Conservation (phyloP, 2,888 invertebrate species). For the Drosophila tripunctata region DNA sequence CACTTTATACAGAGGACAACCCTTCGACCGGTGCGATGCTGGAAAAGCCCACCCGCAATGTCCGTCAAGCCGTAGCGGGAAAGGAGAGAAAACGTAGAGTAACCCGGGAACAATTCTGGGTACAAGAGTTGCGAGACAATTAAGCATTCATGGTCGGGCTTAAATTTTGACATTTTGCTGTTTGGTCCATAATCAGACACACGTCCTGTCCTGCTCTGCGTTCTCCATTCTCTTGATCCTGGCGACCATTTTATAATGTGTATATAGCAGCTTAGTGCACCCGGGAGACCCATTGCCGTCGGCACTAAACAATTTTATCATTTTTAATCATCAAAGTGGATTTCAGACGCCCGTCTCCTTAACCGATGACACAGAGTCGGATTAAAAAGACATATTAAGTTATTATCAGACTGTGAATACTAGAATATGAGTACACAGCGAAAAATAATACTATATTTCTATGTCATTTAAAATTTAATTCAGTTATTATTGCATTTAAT, state of each 20-base stretch:
- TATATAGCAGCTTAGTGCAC: conserved; percentile 84
- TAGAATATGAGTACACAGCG: conserved; percentile 3
- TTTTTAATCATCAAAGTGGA: conserved; percentile 83
- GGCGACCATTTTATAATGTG: conserved; percentile 84
- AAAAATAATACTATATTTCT: background rate
- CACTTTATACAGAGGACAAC: conserved; percentile 46
- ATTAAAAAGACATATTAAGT: conserved; percentile 83
- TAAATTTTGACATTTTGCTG: conserved; percentile 77
- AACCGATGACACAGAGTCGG: conserved; percentile 66
- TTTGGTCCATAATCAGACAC: conserved; percentile 73
- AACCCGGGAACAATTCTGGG: background rate
- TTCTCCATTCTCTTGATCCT: conserved; percentile 65
- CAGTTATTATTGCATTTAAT: too few species aligned
- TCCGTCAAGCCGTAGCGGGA: background rate
- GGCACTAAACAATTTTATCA: conserved; percentile 83
- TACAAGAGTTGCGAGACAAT: conserved; percentile 60
- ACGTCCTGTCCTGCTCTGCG: conserved; percentile 50
- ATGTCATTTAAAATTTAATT: too few species aligned
- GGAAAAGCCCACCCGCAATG: conserved; percentile 29
- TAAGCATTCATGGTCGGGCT: conserved; percentile 80
- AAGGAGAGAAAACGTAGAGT: background rate
- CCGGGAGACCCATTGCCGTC: conserved; percentile 80
- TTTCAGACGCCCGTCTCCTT: conserved; percentile 32
- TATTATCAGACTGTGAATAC: conserved; percentile 75
- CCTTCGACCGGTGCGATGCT: conserved; percentile 39